A percentile compares a stretch with the other conserved stretches of the same genome.
Evolutionary conservation across 1,140 invertebrate species (phyloP).

Genomic region (Drosophila persimilis): DNA sequence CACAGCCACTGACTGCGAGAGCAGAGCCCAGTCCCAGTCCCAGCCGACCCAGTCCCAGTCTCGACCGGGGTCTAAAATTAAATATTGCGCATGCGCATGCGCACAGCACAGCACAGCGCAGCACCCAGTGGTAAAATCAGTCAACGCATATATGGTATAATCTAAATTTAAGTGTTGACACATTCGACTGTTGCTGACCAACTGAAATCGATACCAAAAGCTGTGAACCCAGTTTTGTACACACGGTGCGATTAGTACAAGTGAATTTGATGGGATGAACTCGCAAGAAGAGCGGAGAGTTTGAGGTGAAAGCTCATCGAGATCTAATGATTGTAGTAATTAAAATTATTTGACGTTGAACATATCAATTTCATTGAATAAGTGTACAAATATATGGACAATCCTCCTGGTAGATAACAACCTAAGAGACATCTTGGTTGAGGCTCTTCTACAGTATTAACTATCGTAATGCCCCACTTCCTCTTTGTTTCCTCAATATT

Average conservation of each 20-base stretch:
- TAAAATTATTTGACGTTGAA: too few species aligned
- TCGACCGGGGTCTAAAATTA: conserved; percentile 59
- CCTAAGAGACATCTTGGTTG: too few species aligned
- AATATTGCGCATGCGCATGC: conserved; percentile 58
- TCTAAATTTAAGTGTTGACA: conserved; percentile 81
- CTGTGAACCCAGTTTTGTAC: conserved; percentile 13
- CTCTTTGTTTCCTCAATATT: background rate
- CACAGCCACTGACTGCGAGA: conserved; percentile 38
- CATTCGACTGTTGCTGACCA: conserved; percentile 47
- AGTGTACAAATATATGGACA: background rate
- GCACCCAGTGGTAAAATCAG: conserved; percentile 68
- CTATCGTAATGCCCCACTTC: background rate
- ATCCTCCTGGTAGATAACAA: too few species aligned
- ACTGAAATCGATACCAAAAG: conserved; percentile 42
- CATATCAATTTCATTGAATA: conserved; percentile 6
- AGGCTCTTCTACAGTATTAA: background rate
- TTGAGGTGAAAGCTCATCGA: too few species aligned
- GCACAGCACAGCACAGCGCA: conserved; percentile 39
- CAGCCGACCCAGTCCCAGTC: conserved; percentile 38
- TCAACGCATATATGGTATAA: conserved; percentile 77
- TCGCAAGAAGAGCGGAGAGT: too few species aligned
- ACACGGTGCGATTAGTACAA: too few species aligned
- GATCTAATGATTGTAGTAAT: too few species aligned
- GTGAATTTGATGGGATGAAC: too few species aligned
- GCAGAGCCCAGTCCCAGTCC: background rate